Conservation (phyloP, 2,888 invertebrate genomes). For the Lydus trimaculatus region DNA sequence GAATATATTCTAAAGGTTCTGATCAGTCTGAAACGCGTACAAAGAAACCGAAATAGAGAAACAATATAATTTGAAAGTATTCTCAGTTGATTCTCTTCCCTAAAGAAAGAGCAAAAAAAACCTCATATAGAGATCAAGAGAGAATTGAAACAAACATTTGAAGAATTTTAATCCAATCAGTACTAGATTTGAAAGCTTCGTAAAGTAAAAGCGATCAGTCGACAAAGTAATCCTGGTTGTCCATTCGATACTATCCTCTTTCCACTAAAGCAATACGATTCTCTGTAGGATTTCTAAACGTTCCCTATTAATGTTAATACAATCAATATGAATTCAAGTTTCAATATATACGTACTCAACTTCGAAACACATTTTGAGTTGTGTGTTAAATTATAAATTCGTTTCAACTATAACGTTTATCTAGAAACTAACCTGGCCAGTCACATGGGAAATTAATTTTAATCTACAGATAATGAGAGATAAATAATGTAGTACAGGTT, state of each 20-base stretch:
- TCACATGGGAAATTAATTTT: not conserved
- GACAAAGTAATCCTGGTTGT: conserved; percentile 32
- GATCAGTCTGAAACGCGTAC: too few relatives aligned
- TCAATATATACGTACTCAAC: not conserved
- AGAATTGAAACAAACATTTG: conserved; percentile 6
- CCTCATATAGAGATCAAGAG: not conserved
- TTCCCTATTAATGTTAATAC: not conserved
- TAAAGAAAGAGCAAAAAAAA: not conserved
- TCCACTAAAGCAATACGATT: not conserved
- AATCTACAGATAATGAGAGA: not conserved
- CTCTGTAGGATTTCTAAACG: not conserved
- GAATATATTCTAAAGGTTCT: too few relatives aligned
- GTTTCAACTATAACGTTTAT: not conserved
- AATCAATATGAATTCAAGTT: not conserved
- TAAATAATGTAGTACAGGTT: not conserved
- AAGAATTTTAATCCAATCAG: conserved; percentile 31
- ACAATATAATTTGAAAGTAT: too few relatives aligned
- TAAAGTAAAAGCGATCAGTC: conserved; percentile 18
- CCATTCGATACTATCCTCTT: conserved; percentile 19
- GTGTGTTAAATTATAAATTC: not conserved
- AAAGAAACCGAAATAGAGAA: too few relatives aligned
- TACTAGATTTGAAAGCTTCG: conserved; percentile 17
- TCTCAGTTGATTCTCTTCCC: not conserved
- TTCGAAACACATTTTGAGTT: not conserved
- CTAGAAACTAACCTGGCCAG: not conserved